Percentiles rank a stretch among this genome's conserved stretches.
Conservation (phyloP, 2,797 vertebrate species). For the Fistularia tabacaria region DNA sequence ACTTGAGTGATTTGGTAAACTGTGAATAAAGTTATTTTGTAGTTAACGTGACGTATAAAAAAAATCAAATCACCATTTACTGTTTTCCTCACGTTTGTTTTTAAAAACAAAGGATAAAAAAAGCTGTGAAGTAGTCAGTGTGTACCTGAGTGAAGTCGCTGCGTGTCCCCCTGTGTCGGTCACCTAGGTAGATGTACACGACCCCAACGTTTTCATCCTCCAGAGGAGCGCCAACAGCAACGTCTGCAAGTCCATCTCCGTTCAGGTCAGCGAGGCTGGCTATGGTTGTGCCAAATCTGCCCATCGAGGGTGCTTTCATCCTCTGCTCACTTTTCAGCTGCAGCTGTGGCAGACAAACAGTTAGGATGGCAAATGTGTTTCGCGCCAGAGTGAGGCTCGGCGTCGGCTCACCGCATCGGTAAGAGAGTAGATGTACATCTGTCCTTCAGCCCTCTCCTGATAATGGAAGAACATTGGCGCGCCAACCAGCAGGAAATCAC, state of each 20-base stretch:
- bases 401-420: constrained; percentile 50
- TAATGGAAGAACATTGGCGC: constrained; percentile 72
- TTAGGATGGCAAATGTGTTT: neutral
- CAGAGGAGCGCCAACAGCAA: constrained; percentile 84
- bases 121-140: neutral
- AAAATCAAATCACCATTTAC: no score
- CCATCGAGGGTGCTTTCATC: constrained; percentile 49
- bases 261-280: constrained; percentile 78
- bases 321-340: constrained; percentile 19
- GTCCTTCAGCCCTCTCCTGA: constrained; percentile 72
- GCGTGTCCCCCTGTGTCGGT: constrained; percentile 54
- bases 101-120: neutral
- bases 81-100: no score
- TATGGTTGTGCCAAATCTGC: constrained; percentile 79
- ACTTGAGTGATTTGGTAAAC: no score
- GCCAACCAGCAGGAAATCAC: constrained; percentile 81
- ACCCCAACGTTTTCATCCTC: constrained; percentile 76
- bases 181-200: constrained; percentile 83
- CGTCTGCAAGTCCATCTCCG: constrained; percentile 76
- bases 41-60: no score
- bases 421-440: constrained; percentile 72
- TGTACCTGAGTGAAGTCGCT: constrained; percentile 73
- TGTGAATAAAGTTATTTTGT: no score
- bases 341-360: constrained; percentile 45
- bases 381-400: neutral